Conservation (phyloP, 2,888 invertebrate species). For the Phytoseiulus persimilis region DNA sequence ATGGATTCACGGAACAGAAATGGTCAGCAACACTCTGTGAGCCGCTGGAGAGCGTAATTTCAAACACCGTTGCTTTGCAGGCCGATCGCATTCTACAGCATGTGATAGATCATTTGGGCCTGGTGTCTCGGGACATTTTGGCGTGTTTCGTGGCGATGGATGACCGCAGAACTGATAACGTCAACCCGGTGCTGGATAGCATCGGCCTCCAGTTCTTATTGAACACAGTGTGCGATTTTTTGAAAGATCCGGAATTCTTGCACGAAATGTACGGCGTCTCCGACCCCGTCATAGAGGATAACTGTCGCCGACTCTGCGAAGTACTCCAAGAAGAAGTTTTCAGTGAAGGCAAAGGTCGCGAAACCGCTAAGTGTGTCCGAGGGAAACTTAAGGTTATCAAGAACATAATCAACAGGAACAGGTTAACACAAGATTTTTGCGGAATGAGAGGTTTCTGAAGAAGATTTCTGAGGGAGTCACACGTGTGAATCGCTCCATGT, state of each 20-base stretch:
- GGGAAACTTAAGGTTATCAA: neutral
- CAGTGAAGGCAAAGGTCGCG: conserved; percentile 14
- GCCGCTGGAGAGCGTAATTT: neutral
- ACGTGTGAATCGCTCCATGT: neutral
- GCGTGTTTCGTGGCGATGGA: conserved; percentile 24
- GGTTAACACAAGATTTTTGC: neutral
- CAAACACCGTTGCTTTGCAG: neutral
- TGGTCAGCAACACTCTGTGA: neutral
- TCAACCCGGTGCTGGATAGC: neutral
- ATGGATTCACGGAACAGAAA: neutral
- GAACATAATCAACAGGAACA: neutral
- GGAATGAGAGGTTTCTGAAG: neutral
- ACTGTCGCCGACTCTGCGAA: conserved; percentile 25
- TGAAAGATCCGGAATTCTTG: conserved; percentile 13
- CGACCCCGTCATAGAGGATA: neutral
- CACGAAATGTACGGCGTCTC: conserved; percentile 9
- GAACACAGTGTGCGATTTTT: conserved; percentile 21
- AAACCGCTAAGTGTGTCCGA: neutral
- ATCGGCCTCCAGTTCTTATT: conserved; percentile 31
- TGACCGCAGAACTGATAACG: conserved; percentile 18
- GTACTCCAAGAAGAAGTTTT: conserved; percentile 26
- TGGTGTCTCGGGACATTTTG: conserved; percentile 33
- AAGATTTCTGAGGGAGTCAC: neutral
- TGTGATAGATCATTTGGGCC: conserved; percentile 15
- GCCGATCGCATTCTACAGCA: conserved; percentile 13